A percentile compares a stretch with the other conserved stretches of the same genome.
Conservation (phyloP, 2,888 invertebrate genomes). For the Julus scandinavius region DNA sequence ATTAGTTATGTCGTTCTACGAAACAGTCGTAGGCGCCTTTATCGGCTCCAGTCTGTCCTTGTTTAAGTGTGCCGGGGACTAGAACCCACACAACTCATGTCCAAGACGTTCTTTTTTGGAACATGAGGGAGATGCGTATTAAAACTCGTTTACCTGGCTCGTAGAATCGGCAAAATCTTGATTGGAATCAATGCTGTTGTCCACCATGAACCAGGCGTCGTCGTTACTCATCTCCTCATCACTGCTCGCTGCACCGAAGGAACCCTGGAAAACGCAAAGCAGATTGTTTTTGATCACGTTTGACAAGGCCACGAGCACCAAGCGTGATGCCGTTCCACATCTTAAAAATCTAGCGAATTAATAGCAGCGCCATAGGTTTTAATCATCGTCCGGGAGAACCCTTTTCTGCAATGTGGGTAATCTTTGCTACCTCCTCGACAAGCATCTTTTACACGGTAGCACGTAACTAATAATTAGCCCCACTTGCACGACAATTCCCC, state of each 20-base stretch:
- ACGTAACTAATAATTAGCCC: neutral
- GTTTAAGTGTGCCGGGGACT: neutral
- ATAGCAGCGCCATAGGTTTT: neutral
- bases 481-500: neutral
- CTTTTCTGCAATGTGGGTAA: neutral
- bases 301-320: neutral
- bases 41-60: neutral
- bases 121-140: neutral
- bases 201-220: conserved; percentile 54
- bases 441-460: neutral
- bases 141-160: conserved; percentile 39
- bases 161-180: neutral
- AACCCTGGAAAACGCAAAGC: conserved; percentile 50
- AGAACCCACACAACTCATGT: neutral
- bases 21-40: neutral
- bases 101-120: neutral
- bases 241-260: conserved; percentile 48
- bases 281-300: neutral
- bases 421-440: no score
- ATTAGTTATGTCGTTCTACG: neutral
- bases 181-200: neutral
- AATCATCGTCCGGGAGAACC: neutral
- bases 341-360: neutral
- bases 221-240: conserved; percentile 49
- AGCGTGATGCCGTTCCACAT: conserved; percentile 20